Evolutionary conservation across 2,113 vertebrate genomes (phyloP).

Genomic region (Gorsachius goisagi): DNA sequence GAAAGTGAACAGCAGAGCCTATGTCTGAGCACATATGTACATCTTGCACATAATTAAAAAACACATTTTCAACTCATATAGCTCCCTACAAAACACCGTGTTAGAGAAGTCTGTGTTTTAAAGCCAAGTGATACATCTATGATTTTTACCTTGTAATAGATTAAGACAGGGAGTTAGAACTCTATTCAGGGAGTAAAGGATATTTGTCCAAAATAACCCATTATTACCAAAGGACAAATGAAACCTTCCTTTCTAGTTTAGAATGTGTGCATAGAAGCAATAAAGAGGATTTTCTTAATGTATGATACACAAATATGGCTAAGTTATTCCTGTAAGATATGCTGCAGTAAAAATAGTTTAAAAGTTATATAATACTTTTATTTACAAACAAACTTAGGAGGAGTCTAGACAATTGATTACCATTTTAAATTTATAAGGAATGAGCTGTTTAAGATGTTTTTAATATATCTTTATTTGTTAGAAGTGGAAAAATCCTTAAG

Average conservation of each 20-base stretch:
- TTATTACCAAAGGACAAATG: neutral
- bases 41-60: neutral
- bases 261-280: neutral
- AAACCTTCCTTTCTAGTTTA: neutral
- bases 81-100: neutral
- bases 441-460: neutral
- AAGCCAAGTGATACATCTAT: neutral
- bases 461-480: neutral
- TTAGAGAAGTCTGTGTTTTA: neutral
- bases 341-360: neutral
- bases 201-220: neutral
- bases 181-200: too few species aligned
- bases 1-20: neutral
- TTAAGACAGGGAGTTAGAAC: neutral
- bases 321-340: neutral
- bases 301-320: neutral
- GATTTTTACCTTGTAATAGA: neutral
- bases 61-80: neutral
- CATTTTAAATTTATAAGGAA: neutral
- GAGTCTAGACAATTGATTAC: neutral
- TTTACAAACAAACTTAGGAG: neutral
- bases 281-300: neutral
- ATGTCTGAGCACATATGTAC: rapidly evolving
- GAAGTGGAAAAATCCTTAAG: neutral
- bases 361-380: neutral